Percentiles rank a stretch among this genome's conserved stretches.
Evolutionary conservation across 2,113 vertebrate genomes (phyloP).

Genomic region (Rhadina sibilatrix): DNA sequence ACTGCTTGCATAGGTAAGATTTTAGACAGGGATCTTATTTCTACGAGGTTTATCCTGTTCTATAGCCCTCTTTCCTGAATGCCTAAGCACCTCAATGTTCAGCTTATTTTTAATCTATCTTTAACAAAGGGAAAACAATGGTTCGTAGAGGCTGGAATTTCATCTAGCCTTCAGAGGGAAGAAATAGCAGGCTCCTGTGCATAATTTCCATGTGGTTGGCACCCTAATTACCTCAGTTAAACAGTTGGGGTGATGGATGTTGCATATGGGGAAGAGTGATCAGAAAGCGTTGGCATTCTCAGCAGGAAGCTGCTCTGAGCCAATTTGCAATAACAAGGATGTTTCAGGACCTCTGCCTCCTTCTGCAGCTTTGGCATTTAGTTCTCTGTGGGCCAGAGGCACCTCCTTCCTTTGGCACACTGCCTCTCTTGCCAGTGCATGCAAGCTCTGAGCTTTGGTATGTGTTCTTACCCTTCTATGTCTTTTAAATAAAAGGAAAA

Average conservation of each 20-base stretch:
- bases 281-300: neutral
- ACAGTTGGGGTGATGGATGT: neutral
- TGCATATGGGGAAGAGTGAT: neutral
- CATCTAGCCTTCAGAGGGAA: neutral
- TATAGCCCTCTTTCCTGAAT: neutral
- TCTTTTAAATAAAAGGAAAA: neutral
- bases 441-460: neutral
- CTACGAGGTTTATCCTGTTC: neutral
- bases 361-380: constrained; percentile 27
- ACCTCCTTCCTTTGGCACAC: constrained; percentile 2
- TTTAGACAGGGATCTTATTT: neutral
- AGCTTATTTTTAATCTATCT: neutral
- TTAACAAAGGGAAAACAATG: neutral
- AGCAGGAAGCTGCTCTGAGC: neutral
- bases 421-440: neutral
- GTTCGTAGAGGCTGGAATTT: accelerated
- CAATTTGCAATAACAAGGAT: neutral
- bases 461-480: neutral
- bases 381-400: neutral
- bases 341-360: neutral
- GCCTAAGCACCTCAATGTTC: neutral
- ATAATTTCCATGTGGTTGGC: neutral
- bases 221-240: neutral
- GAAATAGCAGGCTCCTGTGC: neutral
- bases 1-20: neutral